phyloP scores from a whole-genome alignment of 2,797 vertebrate species.

The Eurystomus glaucurus region DNA sequence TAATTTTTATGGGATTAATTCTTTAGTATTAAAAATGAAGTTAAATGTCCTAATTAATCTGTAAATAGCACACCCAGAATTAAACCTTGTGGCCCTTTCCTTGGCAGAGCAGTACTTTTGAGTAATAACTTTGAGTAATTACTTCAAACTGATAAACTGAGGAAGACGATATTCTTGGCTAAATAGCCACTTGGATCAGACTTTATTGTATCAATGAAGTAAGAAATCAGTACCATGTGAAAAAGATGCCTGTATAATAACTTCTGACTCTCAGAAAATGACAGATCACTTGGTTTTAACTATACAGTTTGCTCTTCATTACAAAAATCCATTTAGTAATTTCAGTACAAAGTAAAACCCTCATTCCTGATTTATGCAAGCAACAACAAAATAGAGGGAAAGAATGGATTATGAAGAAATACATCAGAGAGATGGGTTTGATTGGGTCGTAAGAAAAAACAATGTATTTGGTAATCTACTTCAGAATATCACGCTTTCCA shows the following conservation, averaged over 20 bases:
- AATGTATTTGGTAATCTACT: background rate
- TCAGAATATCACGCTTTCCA: background rate
- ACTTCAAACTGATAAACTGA: conserved; percentile 86
- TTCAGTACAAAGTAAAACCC: background rate
- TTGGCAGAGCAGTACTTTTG: conserved; percentile 67
- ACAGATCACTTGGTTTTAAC: conserved; percentile 3
- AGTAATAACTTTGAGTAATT: conserved; percentile 88
- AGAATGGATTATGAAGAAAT: background rate
- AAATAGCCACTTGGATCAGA: conserved; percentile 62
- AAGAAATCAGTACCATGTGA: background rate
- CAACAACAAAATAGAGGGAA: conserved; percentile 3
- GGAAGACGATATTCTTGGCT: conserved; percentile 75
- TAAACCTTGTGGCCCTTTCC: conserved; percentile 84
- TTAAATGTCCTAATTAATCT: conserved; percentile 97
- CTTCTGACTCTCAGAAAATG: background rate
- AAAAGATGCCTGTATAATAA: background rate
- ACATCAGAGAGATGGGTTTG: background rate
- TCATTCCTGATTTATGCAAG: background rate
- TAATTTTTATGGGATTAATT: conserved; percentile 96
- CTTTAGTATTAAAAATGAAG: conserved; percentile 94
- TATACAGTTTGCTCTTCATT: background rate
- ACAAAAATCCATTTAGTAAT: conserved; percentile 2
- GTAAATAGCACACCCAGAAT: conserved; percentile 89
- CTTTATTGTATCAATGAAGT: background rate
- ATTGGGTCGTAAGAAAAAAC: background rate